Base-by-base conservation (phyloP, 2,888 invertebrate genomes). In the Perizoma affinitatum region DNA sequence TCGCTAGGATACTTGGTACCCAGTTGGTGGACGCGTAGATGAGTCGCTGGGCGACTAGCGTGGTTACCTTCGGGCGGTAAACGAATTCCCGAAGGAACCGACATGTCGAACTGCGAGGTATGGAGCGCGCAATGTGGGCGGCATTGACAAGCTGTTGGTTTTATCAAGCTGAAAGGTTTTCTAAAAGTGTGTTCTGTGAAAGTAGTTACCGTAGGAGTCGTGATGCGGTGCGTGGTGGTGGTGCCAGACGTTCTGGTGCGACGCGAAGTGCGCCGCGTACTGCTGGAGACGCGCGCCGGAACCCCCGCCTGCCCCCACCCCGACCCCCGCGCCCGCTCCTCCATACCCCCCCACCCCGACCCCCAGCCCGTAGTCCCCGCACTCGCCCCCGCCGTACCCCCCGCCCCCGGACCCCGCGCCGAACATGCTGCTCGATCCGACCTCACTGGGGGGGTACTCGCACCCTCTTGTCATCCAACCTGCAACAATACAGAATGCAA, bases 201-300 rank as follows among this genome's bases (percentile, higher is more conserved):
- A 22, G 5, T 44, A 42, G 35, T 46, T 58, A 90, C 91, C 88
- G 69, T 91, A 91, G 0, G 83, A 64, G 70, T 91, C 91, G 68
- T 90, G 90, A 72, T 89, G 90, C 54, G 84, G 73, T 35, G 87
- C 81, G 75, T 86, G 87, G 68, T 88, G 86, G 66, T 86, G 90
- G 62, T 90, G 90, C 90, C 90, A 88, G 41, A 87, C 88, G 80
- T 87, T 87, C 84, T 91, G 90, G 73, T 88, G 90, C 57, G 89
- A 87, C 57, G 88, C 83, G 80, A 89, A 90, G 84, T 87, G 90
- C 54, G 90, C 87, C 56, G 90, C 87, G 81, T 90, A 90, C 83
- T 89, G 90, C 82, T 88, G 90, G 76, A 89, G 84, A 6, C 89
- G 82, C 11, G 82, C 79, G 64, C 83, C 80, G 71, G 79, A 76